These are phyloP conservation scores for Argyrosomus japonicus DNA, from an alignment of 2,113 vertebrate genomes.

Conservation along the genomic window DNA sequence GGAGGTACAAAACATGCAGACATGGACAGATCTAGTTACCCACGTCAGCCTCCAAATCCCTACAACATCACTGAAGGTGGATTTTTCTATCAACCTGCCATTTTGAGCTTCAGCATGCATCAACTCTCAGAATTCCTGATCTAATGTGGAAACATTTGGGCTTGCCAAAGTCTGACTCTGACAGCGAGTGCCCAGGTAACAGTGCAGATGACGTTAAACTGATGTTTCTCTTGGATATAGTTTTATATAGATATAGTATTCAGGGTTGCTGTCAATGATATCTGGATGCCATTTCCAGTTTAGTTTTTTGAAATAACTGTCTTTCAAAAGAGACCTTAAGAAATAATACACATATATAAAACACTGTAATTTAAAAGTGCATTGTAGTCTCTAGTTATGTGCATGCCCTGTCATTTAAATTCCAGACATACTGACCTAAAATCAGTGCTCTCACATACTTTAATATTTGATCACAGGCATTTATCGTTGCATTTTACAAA, in stretches of 20 bases:
- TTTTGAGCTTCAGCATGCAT: constrained; percentile 42
- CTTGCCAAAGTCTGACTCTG: constrained; percentile 50
- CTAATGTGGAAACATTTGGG: constrained; percentile 69
- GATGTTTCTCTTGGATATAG: background rate
- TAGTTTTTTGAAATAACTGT: background rate
- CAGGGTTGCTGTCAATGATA: background rate
- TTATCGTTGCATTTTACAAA: background rate
- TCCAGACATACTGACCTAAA: background rate
- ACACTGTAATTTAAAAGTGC: background rate
- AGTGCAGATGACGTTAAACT: constrained; percentile 15
- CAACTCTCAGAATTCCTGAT: constrained; percentile 38
- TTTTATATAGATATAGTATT: background rate
- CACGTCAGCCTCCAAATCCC: background rate
- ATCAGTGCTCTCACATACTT: background rate
- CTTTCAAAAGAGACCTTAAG: too few species aligned
- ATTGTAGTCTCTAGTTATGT: background rate
- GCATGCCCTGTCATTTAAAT: background rate
- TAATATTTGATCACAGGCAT: background rate
- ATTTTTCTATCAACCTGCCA: constrained; percentile 22
- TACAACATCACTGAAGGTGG: constrained; percentile 7
- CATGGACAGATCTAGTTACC: background rate
- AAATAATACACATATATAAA: background rate
- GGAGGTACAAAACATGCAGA: background rate
- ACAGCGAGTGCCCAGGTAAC: constrained; percentile 37
- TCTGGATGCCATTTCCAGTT: background rate